Percentiles rank a stretch among this genome's conserved stretches.
Conservation (phyloP, 30 jellyfish, hydroid and myxozoan species). For the Mastigias papua region DNA sequence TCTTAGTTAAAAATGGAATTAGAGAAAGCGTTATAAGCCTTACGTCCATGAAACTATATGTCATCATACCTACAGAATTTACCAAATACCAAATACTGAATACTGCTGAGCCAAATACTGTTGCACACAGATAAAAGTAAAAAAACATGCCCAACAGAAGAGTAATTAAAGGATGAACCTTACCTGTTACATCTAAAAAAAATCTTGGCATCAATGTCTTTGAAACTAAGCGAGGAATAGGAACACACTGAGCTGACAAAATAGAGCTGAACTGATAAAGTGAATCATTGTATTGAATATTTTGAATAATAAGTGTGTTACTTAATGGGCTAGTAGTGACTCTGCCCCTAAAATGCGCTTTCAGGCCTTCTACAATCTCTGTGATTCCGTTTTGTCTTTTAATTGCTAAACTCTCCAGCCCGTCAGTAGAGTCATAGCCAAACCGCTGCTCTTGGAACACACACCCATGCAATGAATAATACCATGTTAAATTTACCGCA, state of each 20-base stretch:
- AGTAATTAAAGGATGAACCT: not conserved
- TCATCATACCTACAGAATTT: no score
- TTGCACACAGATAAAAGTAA: not conserved
- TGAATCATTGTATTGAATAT: not conserved
- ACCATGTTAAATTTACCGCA: not conserved
- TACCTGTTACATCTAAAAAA: not conserved
- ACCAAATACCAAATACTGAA: no score
- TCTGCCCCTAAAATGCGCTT: conserved; percentile 4
- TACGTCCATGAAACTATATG: no score
- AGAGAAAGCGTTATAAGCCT: no score
- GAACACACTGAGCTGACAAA: not conserved
- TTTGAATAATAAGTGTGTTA: not conserved
- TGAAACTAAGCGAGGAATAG: not conserved
- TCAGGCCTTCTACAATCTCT: not conserved
- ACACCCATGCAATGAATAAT: not conserved
- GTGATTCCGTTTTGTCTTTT: not conserved
- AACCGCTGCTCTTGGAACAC: not conserved
- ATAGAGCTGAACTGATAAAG: not conserved
- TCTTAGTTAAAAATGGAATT: no score
- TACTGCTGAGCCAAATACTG: no score
- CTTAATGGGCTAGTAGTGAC: not conserved
- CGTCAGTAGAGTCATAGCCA: not conserved
- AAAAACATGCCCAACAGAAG: not conserved
- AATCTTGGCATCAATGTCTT: not conserved
- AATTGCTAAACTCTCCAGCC: not conserved